phyloP scores from a whole-genome alignment of 2,797 vertebrate genomes.

The Chrosomus eos region DNA sequence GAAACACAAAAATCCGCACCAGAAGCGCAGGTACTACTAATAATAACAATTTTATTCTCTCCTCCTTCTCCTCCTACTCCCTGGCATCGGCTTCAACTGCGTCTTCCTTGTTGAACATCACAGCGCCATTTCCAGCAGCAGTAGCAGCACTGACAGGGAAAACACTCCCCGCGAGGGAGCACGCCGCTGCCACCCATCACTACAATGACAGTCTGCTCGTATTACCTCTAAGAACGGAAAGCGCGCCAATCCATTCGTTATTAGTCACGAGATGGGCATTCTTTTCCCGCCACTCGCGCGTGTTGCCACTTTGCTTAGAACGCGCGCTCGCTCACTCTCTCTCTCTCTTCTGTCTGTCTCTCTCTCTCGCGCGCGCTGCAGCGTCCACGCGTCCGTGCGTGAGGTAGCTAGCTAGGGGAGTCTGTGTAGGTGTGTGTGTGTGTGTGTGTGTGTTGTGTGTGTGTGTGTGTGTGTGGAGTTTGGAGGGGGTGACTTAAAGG shows the following conservation, averaged over 20 bases:
- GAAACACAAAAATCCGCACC: conserved; percentile 76
- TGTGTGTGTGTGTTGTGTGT: too few relatives aligned
- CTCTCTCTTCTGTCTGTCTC: conserved; percentile 9
- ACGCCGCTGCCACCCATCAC: conserved; percentile 80
- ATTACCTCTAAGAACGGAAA: conserved; percentile 71
- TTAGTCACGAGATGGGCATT: conserved; percentile 75
- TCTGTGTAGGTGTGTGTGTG: conserved; percentile 54
- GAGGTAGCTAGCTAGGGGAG: conserved; percentile 70
- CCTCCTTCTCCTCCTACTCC: conserved; percentile 71
- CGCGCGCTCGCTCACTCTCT: conserved; percentile 4
- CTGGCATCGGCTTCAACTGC: conserved; percentile 87
- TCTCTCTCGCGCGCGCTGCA: conserved; percentile 61
- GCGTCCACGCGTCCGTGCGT: conserved; percentile 79
- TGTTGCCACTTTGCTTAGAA: conserved; percentile 51
- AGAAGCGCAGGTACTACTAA: conserved; percentile 87
- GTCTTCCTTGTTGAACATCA: conserved; percentile 83
- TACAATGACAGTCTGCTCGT: conserved; percentile 76
- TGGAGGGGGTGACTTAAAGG: conserved; percentile 31
- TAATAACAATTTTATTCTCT: conserved; percentile 65
- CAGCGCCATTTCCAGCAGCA: conserved; percentile 84
- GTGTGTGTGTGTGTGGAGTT: conserved; percentile 50
- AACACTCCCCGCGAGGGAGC: conserved; percentile 79
- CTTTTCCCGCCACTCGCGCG: conserved; percentile 44
- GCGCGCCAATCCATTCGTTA: conserved; percentile 70
- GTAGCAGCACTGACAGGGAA: conserved; percentile 75